Base-by-base conservation (phyloP, 2,888 invertebrate species). In the Drosophila robusta region DNA sequence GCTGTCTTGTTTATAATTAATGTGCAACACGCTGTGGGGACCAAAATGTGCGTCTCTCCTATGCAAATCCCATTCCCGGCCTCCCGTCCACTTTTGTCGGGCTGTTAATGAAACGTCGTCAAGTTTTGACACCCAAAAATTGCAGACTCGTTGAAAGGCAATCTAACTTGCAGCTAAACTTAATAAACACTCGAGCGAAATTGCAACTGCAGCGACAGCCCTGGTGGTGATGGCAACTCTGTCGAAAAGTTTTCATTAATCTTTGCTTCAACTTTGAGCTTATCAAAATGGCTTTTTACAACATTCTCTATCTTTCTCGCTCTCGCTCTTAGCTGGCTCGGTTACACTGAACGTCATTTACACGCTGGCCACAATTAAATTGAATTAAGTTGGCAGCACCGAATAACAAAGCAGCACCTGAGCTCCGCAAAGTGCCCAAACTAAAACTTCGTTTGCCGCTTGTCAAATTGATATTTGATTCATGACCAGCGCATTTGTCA, bases 391-490 rank as follows among this genome's bases (percentile, higher is more conserved):
- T 78, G 66, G 69, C 63, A 73, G 55, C 49, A 29, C 49, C 24
- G 34, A 69, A 54, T 26, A 14, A 52, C 26, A 52, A 54, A 55
- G 66, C 46, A 65, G 72, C 84, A 84, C 85, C 87, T 84, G 83
- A 77, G 64, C 50, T 52, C 14, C 61, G 12, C 9, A 11, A 11
- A 36, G 42, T 61, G 41, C 26, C 52, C 6, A 18, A 14, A 56
- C 44, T 49, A 52, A 72, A 63, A 62, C 70, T 70, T 64, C 64
- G 67, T 61, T 83, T 72, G 70, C 65, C 77, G 83, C 83, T 83
- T 82, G 90, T 90, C 87, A 89, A 90, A 89, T 90, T 90, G 90
- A 89, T 90, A 88, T 90, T 90, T 90, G 90, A 90, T 90, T 87
- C 90, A 90, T 90, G 90, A 89, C 89, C 87, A 80, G 75, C 77